Percentiles rank a stretch among this genome's conserved stretches.
phyloP scores from a whole-genome alignment of 2,113 vertebrate species.

The Merops nubicus region DNA sequence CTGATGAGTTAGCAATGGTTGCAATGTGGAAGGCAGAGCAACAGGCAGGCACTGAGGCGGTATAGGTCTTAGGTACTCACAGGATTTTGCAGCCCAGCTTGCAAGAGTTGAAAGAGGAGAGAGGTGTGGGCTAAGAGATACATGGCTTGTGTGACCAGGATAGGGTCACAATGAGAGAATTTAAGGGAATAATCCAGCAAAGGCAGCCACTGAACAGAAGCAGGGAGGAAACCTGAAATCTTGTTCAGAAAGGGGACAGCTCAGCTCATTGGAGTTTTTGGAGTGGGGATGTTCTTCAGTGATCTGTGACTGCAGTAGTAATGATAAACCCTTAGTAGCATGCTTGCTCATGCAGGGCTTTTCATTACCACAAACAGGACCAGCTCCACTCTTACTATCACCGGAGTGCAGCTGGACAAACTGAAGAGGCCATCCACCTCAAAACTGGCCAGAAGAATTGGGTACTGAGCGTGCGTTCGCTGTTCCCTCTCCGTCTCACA shows the following conservation, averaged over 20 bases:
- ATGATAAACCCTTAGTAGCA: not conserved
- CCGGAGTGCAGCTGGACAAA: accelerated
- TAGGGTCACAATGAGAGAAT: accelerated
- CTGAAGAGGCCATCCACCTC: not conserved
- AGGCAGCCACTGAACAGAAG: not conserved
- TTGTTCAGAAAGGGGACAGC: not conserved
- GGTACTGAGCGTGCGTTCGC: not conserved
- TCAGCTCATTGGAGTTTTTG: not conserved
- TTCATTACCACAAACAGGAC: not conserved
- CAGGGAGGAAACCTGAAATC: not conserved
- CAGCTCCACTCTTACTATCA: not conserved
- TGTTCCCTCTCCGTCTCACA: not conserved
- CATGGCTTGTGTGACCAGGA: not conserved
- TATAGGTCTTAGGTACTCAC: not conserved
- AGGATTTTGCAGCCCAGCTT: not conserved
- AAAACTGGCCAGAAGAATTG: not conserved
- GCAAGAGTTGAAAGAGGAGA: not conserved
- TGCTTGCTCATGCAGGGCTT: not conserved
- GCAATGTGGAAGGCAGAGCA: not conserved
- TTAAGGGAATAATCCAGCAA: not conserved
- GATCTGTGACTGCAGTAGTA: not conserved
- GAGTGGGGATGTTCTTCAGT: not conserved
- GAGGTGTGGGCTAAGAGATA: not conserved
- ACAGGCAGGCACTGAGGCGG: not conserved
- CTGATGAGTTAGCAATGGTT: not conserved